Conservation (phyloP, 2,113 vertebrate species). For the Scytalopus superciliaris region DNA sequence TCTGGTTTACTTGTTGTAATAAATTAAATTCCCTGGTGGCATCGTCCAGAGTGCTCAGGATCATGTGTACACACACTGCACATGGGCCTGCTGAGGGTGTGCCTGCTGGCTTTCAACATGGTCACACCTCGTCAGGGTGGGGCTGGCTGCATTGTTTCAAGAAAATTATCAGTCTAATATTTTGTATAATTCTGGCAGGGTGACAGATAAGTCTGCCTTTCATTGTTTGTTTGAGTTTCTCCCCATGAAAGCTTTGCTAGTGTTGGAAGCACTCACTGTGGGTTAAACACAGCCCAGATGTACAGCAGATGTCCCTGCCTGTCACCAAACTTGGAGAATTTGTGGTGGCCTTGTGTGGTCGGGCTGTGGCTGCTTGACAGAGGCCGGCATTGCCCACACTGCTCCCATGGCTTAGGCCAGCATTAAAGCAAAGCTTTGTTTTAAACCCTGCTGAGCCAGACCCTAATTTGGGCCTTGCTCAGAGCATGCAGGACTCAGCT, state of each 20-base stretch:
- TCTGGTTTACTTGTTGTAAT: neutral
- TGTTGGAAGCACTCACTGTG: neutral
- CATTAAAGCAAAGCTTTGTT: neutral
- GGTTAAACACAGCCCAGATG: neutral
- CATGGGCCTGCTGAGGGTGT: fast-evolving
- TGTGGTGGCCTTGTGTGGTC: neutral
- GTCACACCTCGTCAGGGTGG: neutral
- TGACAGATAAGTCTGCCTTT: neutral
- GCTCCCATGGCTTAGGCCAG: neutral
- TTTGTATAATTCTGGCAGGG: neutral
- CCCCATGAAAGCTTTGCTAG: neutral
- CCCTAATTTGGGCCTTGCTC: neutral
- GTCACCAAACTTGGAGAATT: neutral
- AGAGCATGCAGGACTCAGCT: fast-evolving
- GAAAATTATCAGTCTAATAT: neutral
- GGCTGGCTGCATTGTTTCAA: neutral
- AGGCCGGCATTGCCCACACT: fast-evolving
- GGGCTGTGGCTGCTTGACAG: neutral
- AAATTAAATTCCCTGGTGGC: neutral
- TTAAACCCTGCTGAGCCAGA: neutral
- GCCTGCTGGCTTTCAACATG: neutral
- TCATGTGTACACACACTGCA: fast-evolving
- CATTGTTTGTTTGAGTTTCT: neutral
- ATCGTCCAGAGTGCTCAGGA: neutral
- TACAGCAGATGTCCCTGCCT: neutral